phyloP scores from a whole-genome alignment of 2,888 invertebrate genomes.

The Apotomis betuletana region DNA sequence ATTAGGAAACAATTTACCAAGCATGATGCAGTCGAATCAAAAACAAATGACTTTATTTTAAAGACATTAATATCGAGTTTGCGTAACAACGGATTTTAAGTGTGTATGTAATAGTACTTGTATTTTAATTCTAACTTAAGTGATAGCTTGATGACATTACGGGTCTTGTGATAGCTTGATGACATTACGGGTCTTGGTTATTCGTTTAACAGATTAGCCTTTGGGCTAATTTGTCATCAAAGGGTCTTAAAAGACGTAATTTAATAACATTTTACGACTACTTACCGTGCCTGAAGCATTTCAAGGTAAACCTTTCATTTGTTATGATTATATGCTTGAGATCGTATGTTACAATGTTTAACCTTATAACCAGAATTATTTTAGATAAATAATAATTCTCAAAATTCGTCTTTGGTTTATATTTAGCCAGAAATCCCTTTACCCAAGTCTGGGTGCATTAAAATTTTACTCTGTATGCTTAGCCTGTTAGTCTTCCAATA shows the following conservation, averaged over 20 bases:
- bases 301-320: background rate
- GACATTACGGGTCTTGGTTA: constrained; percentile 39
- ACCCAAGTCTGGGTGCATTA: no score
- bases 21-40: background rate
- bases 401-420: no score
- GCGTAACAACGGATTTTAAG: background rate
- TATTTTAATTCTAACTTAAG: constrained; percentile 38
- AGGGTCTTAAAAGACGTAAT: constrained; percentile 3
- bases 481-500: no score
- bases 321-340: background rate
- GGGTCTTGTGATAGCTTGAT: constrained; percentile 32
- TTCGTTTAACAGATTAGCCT: constrained; percentile 43
- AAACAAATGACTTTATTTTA: constrained; percentile 1
- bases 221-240: constrained; percentile 43
- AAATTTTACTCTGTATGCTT: no score
- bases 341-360: background rate
- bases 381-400: no score
- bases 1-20: constrained; percentile 29
- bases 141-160: constrained; percentile 39
- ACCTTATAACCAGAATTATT: no score
- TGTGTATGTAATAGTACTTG: background rate
- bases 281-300: constrained; percentile 2
- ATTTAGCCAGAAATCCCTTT: no score
- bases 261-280: constrained; percentile 15
- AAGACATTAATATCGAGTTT: constrained; percentile 4